These are phyloP conservation scores for Anticlea derivata DNA, from an alignment of 2,888 invertebrate species.

Conservation along the genomic window DNA sequence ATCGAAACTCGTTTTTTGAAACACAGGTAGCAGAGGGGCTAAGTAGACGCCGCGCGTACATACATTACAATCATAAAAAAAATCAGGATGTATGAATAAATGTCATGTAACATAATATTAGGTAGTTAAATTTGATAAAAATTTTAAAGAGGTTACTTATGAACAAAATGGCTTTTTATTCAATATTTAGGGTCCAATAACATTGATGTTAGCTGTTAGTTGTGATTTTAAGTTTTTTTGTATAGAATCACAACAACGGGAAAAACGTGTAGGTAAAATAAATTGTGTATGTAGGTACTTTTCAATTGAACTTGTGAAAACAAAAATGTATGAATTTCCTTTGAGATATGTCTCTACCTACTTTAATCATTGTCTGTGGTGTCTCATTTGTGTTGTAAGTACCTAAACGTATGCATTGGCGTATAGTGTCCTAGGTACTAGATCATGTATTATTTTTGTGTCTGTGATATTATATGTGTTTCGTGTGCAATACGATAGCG, in stretches of 20 bases:
- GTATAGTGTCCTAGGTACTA: conserved; percentile 14
- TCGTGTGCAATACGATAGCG: conserved; percentile 36
- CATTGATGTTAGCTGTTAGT: conserved; percentile 62
- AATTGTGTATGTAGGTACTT: conserved; percentile 17
- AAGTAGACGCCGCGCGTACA: conserved; percentile 68
- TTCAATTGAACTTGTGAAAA: background rate
- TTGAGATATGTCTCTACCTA: background rate
- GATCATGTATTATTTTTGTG: conserved; percentile 32
- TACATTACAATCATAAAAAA: conserved; percentile 57
- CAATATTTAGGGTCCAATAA: conserved; percentile 80
- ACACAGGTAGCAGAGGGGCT: conserved; percentile 39
- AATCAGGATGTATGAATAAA: conserved; percentile 56
- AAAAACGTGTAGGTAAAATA: conserved; percentile 35
- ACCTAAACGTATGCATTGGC: conserved; percentile 21
- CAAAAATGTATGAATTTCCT: conserved; percentile 7
- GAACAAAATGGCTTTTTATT: conserved; percentile 78
- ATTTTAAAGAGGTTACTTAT: conserved; percentile 79
- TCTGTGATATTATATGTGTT: conserved; percentile 39
- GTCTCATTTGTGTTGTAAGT: conserved; percentile 23
- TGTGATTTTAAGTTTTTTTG: conserved; percentile 50
- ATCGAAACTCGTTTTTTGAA: conserved; percentile 1
- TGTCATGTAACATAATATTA: conserved; percentile 73
- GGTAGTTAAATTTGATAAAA: conserved; percentile 80
- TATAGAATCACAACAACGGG: conserved; percentile 43
- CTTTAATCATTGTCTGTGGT: conserved; percentile 18